Conservation (phyloP, 2,888 invertebrate species). For the Hypselothyrea guttata region DNA sequence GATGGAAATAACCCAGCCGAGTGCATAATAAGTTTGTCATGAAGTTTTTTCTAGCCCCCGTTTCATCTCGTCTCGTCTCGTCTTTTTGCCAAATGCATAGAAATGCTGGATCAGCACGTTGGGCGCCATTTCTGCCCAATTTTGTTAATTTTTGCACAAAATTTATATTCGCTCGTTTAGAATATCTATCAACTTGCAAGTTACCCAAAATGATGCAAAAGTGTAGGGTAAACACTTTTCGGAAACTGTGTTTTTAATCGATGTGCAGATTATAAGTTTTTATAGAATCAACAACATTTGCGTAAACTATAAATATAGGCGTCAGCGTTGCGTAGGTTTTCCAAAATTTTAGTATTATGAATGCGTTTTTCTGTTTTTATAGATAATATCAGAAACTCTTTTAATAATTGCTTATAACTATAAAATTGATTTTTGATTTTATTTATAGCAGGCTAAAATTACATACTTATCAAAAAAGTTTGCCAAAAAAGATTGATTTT, state of each 20-base stretch:
- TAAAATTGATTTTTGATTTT: too few species aligned
- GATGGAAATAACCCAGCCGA: slow-evolving; percentile 58
- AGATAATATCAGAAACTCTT: too few species aligned
- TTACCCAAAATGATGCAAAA: slow-evolving; percentile 11
- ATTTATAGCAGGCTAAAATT: too few species aligned
- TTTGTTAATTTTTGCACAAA: slow-evolving; percentile 10
- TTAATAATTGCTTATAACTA: too few species aligned
- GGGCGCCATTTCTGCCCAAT: slow-evolving; percentile 12
- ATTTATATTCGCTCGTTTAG: slow-evolving; percentile 29
- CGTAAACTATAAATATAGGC: too few species aligned
- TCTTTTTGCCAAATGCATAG: slow-evolving; percentile 17
- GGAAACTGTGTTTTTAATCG: slow-evolving; percentile 24
- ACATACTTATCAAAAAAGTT: too few species aligned
- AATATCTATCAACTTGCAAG: slow-evolving; percentile 33
- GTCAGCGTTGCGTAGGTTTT: background rate
- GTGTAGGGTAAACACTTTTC: slow-evolving; percentile 30
- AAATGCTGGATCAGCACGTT: slow-evolving; percentile 47
- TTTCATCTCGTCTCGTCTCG: background rate
- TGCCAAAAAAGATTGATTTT: too few species aligned
- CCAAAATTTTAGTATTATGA: background rate
- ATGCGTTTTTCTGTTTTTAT: too few species aligned
- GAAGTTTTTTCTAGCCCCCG: slow-evolving; percentile 34
- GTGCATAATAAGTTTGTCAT: slow-evolving; percentile 61
- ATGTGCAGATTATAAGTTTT: background rate
- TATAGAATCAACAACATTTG: too few species aligned